Base-by-base conservation (phyloP, 2,113 vertebrate genomes). In the Turdus rufiventris region DNA sequence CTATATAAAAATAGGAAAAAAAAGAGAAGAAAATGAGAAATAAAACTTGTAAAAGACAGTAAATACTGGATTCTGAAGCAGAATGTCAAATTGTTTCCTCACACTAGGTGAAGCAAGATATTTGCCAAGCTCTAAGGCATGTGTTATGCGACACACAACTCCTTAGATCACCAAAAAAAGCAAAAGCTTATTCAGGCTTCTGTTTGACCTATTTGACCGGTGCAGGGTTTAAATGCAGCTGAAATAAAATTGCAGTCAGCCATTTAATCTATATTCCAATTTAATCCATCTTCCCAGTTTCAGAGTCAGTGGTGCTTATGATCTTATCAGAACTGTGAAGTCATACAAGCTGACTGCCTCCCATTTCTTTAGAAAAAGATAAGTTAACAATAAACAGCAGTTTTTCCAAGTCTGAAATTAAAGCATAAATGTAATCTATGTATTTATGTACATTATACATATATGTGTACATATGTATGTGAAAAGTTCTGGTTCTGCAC, bases 181-280 rank as follows among this genome's bases (percentile, higher is more conserved):
- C 12, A 87, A 87, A 92, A 91, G 51, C 65, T 91, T 81, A 43
- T 75, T 91, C 67, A 40, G 53, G 58, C 48, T 78, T 78, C 54
- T 70, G 2, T 77, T 94, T 93, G 92, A 91, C 92, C 88, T 86
- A 45, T 83, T 94, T 91, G 84, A 89, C 86, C 38, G 34, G 43
- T 31, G 10, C 33, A 91, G 40, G 31, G 17, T 78, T 94, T 94
- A 93, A 94, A 94, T 85, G 66, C 19, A 48, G 70, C 40, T 91
- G 85, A 96, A 96, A 87, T 89, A 85, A 89, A 93, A 85, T 89
- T 87, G 77, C 85, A 93, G 84, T 78, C 84, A 92, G 50, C 51
- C 87, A 89, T 91, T 94, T 94, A 95, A 91, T 93, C 86, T 76
- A 50, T 78, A 79, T 87, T 93, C 81, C 93, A 89, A 89, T 94